Base-by-base conservation (phyloP, 1,140 invertebrate species). In the Drosophila ercepeae region DNA sequence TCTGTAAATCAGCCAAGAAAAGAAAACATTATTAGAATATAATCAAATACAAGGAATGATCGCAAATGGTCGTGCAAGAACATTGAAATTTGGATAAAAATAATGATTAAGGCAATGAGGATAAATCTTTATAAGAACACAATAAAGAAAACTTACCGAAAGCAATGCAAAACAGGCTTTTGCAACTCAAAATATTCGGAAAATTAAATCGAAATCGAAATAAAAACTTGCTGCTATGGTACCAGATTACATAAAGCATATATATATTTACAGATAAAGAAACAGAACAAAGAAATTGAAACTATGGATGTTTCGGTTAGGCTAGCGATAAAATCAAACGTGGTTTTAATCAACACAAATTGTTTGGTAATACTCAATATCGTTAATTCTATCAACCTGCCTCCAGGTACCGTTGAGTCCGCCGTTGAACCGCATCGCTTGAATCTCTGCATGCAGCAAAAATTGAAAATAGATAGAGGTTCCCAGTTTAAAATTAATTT, bases 1-100 rank as follows among this genome's bases (percentile, higher is more conserved):
- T 95, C 94, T 95, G 94, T 94, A 94, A 91, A 71, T 16, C n/a
- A 44, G 65, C 57, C 3, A 46, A 49, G 45, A 34, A 39, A 49
- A 39, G 32, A 32, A 50, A 36, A 39, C 11, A 29, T 8, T 14
- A 39, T 39, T 39, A 39, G 2, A 46, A 14, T 23, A 29, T 13
- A 7, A 21, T 6, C 1, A 6, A 13, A 32, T 3, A 4, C 5
- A 9, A 29, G n/a, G n/a, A 41, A 5, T 39, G 52, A 60, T 42
- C n/a, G n/a, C n/a, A 69, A 64, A 83, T 82, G 78, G 46, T 39
- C 67, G 16, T 70, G 67, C 67, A 16, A 7, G 44, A 45, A 58
- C 54, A 44, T 44, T 41, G 27, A 19, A 61, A 60, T 70, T 51
- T 44, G 11, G 7, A 68, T 19, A 44, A 18, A 5, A 34, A 25